Evolutionary conservation across 2,113 vertebrate genomes (phyloP).

Genomic region (Grantiella picta): DNA sequence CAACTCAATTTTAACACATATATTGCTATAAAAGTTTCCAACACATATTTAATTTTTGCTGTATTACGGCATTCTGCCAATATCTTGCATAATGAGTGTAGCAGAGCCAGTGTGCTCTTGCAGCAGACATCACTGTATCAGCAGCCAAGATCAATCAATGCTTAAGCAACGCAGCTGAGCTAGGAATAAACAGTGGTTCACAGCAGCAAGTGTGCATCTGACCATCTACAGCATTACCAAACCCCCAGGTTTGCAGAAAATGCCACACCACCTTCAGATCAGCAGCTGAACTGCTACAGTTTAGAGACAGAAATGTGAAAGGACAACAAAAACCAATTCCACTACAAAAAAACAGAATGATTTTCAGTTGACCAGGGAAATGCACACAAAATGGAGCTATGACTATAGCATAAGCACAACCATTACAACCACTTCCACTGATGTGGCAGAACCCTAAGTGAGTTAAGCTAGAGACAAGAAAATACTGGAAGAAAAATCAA

Average conservation of each 20-base stretch:
- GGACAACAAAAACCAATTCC: not conserved
- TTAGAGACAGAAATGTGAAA: not conserved
- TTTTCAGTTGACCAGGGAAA: not conserved
- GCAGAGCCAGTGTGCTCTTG: not conserved
- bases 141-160: not conserved
- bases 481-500: not conserved
- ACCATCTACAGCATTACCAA: not conserved
- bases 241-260: not conserved
- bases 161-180: not conserved
- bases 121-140: not conserved
- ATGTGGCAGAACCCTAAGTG: not conserved
- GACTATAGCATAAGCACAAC: not conserved
- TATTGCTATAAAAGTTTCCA: not conserved
- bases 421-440: not conserved
- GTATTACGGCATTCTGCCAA: not conserved
- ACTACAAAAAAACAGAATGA: not conserved
- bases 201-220: rapidly evolving
- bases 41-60: not conserved
- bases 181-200: not conserved
- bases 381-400: not conserved
- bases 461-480: not conserved
- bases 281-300: not conserved
- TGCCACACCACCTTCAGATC: not conserved
- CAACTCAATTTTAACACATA: not conserved
- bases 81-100: not conserved